Evolutionary conservation across 2,888 invertebrate species (phyloP).

Genomic region (Drosophila niveifrons): DNA sequence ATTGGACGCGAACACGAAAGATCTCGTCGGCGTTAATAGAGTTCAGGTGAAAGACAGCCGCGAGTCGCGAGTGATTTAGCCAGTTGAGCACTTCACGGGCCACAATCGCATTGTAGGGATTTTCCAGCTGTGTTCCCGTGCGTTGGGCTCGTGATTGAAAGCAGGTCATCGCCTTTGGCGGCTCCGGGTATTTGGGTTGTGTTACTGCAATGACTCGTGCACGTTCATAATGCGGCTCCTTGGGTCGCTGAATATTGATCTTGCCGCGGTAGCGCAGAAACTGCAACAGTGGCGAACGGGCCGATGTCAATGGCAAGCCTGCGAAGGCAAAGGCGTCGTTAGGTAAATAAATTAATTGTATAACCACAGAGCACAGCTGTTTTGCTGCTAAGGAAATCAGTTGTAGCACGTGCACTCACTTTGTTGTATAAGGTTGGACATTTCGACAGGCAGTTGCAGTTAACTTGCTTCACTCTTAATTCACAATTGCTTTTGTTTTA

Average conservation of each 20-base stretch:
- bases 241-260: slow-evolving; percentile 92
- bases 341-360: slow-evolving; percentile 46
- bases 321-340: slow-evolving; percentile 4
- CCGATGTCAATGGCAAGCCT: slow-evolving; percentile 56
- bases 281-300: slow-evolving; percentile 85
- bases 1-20: slow-evolving; percentile 88
- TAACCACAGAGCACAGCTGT: slow-evolving; percentile 37
- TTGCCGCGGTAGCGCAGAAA: slow-evolving; percentile 90
- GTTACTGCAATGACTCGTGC: slow-evolving; percentile 89
- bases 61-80: slow-evolving; percentile 90
- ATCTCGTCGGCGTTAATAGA: slow-evolving; percentile 89
- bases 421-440: slow-evolving; percentile 57
- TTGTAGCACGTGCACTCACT: slow-evolving; percentile 29
- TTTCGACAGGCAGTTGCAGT: background rate
- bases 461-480: background rate
- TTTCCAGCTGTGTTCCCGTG: slow-evolving; percentile 86
- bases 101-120: slow-evolving; percentile 90
- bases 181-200: slow-evolving; percentile 88
- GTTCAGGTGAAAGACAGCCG: slow-evolving; percentile 91
- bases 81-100: slow-evolving; percentile 90
- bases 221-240: slow-evolving; percentile 89
- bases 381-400: background rate
- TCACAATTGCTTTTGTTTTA: background rate
- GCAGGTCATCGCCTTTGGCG: slow-evolving; percentile 87
- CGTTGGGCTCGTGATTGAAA: slow-evolving; percentile 80